Evolutionary conservation across 2,797 vertebrate genomes (phyloP), one percentile per base, ranked within the genome.

Genomic region (Alectoris magna): DNA sequence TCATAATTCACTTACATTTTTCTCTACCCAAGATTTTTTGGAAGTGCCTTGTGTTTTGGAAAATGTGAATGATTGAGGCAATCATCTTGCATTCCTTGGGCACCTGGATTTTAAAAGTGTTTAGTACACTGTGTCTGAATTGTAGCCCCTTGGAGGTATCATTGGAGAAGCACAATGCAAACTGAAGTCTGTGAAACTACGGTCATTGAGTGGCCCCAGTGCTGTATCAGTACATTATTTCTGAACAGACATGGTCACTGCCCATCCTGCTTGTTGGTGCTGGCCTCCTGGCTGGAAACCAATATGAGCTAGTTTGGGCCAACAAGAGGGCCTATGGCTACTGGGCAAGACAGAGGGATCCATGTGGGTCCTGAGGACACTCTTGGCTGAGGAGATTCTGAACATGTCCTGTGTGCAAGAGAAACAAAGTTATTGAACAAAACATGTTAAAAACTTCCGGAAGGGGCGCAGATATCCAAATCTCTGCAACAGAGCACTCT

Each of bases 401-500:
- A 27, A n/a, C 31, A 6, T 10, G 23, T 76, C 26, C 44, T 36
- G 2, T 72, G 49, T 64, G 91, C 27, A 88, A 64, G 62, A 95
- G 53, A 31, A 29, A 29, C 16, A 53, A 55, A 55, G n/a, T 22
- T 94, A 44, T 14, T 70, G 77, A 84, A 92, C 38, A 93, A 94
- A 87, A 13, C 64, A 7, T 8, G 0, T 68, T 84, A 60, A 91
- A 93, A 95, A 82, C 86, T 95, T 91, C 0, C 6, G 10, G 70
- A 91, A 91, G 17, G n/a, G 84, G 84, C n/a, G n/a, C 71, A 84
- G 34, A 41, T 90, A 79, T 93, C 76, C 56, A 74, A 36, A 22
- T 77, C 46, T 91, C 24, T 44, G 72, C 69, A 78, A 2, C 8
- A 66, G 60, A 80, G 59, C 2, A 0, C 15, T 15, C 29, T 6